phyloP scores from a whole-genome alignment of 2,888 invertebrate genomes.

The Macropis europaea region DNA sequence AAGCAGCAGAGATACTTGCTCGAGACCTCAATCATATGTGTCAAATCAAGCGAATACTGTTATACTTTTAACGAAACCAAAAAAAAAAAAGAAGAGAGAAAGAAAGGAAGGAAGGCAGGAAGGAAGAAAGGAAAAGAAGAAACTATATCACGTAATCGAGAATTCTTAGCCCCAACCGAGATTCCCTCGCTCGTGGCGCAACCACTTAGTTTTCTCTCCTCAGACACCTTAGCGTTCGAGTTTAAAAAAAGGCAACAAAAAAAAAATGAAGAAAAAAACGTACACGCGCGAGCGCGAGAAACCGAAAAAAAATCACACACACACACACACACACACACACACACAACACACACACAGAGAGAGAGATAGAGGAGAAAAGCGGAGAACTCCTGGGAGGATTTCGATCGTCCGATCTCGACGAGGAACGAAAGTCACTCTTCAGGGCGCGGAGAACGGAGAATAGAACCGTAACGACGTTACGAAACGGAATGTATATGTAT shows the following conservation, averaged over 20 bases:
- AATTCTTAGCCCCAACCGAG: too few species aligned
- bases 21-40: conserved; percentile 79
- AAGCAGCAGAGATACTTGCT: conserved; percentile 76
- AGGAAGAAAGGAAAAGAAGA: neutral
- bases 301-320: neutral
- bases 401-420: too few species aligned
- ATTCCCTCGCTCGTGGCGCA: conserved; percentile 13
- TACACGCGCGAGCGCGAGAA: neutral
- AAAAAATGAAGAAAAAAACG: neutral
- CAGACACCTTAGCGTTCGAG: conserved; percentile 33
- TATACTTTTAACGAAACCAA: conserved; percentile 28
- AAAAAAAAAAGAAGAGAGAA: neutral
- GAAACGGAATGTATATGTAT: conserved; percentile 52
- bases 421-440: too few species aligned
- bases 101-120: conserved; percentile 8
- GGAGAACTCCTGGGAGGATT: too few species aligned
- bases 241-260: neutral
- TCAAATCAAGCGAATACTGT: conserved; percentile 74
- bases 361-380: too few species aligned
- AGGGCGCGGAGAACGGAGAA: too few species aligned
- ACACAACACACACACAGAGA: too few species aligned
- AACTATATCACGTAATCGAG: too few species aligned
- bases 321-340: too few species aligned
- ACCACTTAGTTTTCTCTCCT: conserved; percentile 36
- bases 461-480: conserved; percentile 41